Base-by-base conservation (phyloP, 2,888 invertebrate genomes). In the Volucella zonaria region DNA sequence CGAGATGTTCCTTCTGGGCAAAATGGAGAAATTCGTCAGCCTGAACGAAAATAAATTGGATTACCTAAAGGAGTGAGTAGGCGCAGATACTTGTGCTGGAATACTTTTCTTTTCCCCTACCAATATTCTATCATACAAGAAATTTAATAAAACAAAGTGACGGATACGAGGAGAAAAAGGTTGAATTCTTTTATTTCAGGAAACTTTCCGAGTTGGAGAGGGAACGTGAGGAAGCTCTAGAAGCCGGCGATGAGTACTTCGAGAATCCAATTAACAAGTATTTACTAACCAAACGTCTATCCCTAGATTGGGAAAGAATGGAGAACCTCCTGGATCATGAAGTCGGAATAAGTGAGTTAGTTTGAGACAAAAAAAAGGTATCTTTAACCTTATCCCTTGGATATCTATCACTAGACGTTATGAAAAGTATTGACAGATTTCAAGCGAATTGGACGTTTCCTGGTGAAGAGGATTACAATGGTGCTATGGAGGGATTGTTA, bases 231-330 rank as follows among this genome's bases (percentile, higher is more conserved):
- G 95, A 94, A 89, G 97, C 96, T 0, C 94, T 94, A 89, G 93
- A 94, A 79, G 95, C 96, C 89, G 95, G 96, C 40, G 94, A 95
- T 42, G 94, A 94, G 87, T 97, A 97, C 89, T 93, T 97, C 87
- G 94, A 96, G 6, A 97, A 98, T 92, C 98, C 98, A 0, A 95
- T 98, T 87, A 98, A 98, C 91, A 97, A 97, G 15, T 98, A 97
- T 92, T 94, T 98, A 52, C 93, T 98, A 56, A 97, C 97, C 66
- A 98, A 98, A 92, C 94, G 97, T 88, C 93, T 98, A 95, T 96
- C 61, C 92, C 51, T 87, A 54, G 90, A 89, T 77, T 90, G 91
- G 91, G 88, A 88, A 43, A 87, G 87, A 42, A 80, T 90, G 61
- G 88, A 87, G 62, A 89, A 90, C 86, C 80, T 90, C 14, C 87